Evolutionary conservation across 2,888 invertebrate species (phyloP).

Genomic region (Drosophila mimetica): DNA sequence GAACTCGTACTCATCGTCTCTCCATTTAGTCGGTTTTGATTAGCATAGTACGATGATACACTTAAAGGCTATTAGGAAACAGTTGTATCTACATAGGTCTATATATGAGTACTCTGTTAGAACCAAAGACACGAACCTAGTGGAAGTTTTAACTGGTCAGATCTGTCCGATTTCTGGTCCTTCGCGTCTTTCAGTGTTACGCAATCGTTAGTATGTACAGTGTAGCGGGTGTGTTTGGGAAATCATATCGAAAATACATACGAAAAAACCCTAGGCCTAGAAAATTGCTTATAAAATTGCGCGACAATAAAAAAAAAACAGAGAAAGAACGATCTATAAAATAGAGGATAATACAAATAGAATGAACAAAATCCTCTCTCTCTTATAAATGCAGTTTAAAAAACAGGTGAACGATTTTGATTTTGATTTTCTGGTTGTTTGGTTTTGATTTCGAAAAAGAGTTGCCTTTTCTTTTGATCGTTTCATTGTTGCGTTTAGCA

Average conservation of each 20-base stretch:
- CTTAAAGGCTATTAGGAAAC: slow-evolving; percentile 77
- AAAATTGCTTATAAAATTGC: slow-evolving; percentile 80
- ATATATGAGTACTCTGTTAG: slow-evolving; percentile 69
- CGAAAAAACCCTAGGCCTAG: slow-evolving; percentile 70
- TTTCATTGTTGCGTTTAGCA: slow-evolving; percentile 51
- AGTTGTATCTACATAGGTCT: slow-evolving; percentile 80
- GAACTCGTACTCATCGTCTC: background rate
- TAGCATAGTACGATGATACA: slow-evolving; percentile 62
- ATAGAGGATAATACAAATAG: slow-evolving; percentile 62
- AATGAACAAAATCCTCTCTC: slow-evolving; percentile 38
- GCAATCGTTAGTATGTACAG: slow-evolving; percentile 59
- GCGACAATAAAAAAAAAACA: slow-evolving; percentile 44
- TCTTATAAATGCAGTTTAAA: slow-evolving; percentile 76
- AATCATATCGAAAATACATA: slow-evolving; percentile 54
- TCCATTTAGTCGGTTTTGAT: slow-evolving; percentile 50
- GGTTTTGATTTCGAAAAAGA: slow-evolving; percentile 45
- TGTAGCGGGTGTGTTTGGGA: slow-evolving; percentile 41
- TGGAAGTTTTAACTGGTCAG: slow-evolving; percentile 58
- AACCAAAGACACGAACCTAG: slow-evolving; percentile 48
- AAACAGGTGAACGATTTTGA: slow-evolving; percentile 79
- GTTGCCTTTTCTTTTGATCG: slow-evolving; percentile 48
- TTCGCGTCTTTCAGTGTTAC: slow-evolving; percentile 28
- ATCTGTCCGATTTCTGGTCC: slow-evolving; percentile 37
- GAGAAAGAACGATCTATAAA: slow-evolving; percentile 51
- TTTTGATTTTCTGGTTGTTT: slow-evolving; percentile 49